phyloP scores from a whole-genome alignment of 2,888 invertebrate species.

The Drosophila diplacantha region DNA sequence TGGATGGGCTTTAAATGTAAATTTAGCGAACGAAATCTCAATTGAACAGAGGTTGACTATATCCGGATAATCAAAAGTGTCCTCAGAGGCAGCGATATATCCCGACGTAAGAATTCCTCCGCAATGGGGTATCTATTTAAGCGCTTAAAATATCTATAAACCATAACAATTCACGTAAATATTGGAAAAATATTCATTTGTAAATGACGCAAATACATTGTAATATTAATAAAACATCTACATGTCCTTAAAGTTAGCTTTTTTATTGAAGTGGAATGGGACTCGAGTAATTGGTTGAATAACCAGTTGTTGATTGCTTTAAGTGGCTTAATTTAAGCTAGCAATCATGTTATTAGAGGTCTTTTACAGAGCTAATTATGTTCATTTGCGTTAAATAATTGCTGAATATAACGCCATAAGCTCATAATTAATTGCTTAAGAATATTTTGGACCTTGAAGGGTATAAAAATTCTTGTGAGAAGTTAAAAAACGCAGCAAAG shows the following conservation, averaged over 20 bases:
- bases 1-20: slow-evolving; percentile 4
- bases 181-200: slow-evolving; percentile 23
- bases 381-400: background rate
- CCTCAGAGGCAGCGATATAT: background rate
- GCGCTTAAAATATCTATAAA: slow-evolving; percentile 3
- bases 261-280: slow-evolving; percentile 18
- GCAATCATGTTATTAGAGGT: background rate
- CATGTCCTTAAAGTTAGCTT: background rate
- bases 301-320: background rate
- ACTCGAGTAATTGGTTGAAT: background rate
- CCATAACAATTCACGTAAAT: slow-evolving; percentile 5
- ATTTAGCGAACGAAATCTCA: slow-evolving; percentile 22
- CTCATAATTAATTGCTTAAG: too few relatives aligned
- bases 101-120: slow-evolving; percentile 1
- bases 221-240: slow-evolving; percentile 22
- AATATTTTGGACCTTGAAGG: too few relatives aligned
- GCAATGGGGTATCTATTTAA: slow-evolving; percentile 3
- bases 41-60: slow-evolving; percentile 5
- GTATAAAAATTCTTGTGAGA: too few relatives aligned
- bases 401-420: too few relatives aligned
- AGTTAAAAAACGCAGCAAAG: too few relatives aligned
- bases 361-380: background rate
- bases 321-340: background rate
- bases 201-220: slow-evolving; percentile 23
- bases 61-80: background rate